Evolutionary conservation across 2,888 invertebrate genomes (phyloP), one percentile per base, ranked within the genome.

Genomic region (Lapara coniferarum): DNA sequence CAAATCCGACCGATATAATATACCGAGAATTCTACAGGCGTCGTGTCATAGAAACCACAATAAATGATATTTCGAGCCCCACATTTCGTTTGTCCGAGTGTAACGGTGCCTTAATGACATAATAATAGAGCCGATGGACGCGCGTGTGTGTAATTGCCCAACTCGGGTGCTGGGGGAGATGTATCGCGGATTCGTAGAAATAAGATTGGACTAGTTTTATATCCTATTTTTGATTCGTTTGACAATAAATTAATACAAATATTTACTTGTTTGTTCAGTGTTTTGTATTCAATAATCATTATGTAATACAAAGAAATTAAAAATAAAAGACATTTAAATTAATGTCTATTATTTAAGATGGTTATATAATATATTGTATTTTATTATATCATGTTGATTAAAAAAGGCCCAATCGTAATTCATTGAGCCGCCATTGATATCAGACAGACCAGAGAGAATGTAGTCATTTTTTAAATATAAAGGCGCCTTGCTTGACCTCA

Each of bases 61-160:
- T 66, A 66, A 69, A 66, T 30, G 56, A 44, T 69, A 72, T 74
- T 74, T 74, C 69, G 73, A 73, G 73, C 30, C 49, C 73, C 72
- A 73, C 71, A 71, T 72, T 67, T 66, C 58, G 55, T 25, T 46
- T 58, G 70, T 59, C 57, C 70, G 58, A 63, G 67, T 73, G 71
- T 76, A 78, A 75, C 78, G 75, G 75, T 59, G 63, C 71, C 69
- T 70, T 78, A 75, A 78, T 78, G 74, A 75, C 70, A 75, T 75
- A 75, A 75, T 73, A 70, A 72, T 73, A 66, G 71, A 70, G 69
- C 71, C 67, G 70, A 63, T 25, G 69, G 67, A 72, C 71, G 71
- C 74, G 74, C 75, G 74, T 66, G 58, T 68, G 58, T 74, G 73
- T 78, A 75, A 75, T 78, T 74, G 73, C 69, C 70, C 67, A 70